Base-by-base conservation (phyloP, 2,797 vertebrate species). In the Trachops cirrhosus region DNA sequence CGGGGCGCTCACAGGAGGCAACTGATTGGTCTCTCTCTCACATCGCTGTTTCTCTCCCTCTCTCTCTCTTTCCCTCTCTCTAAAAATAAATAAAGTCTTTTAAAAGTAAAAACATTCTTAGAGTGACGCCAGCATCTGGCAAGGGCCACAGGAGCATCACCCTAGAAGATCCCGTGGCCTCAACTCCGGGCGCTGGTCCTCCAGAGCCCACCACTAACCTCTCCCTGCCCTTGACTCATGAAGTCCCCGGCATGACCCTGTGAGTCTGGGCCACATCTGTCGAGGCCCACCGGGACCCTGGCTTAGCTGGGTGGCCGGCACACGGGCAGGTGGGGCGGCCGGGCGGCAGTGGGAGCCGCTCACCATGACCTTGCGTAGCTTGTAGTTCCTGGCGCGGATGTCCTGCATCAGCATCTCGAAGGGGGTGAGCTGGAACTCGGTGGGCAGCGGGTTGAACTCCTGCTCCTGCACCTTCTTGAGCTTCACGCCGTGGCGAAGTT, bases 401-500 rank as follows among this genome's bases (percentile, higher is more conserved):
- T 99, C 99, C 98, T 99, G 99, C 99, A 99, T 99, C 88, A 99
- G 99, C 99, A 99, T 99, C 98, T 99, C 99, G 0, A 99, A 99
- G 48, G 99, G 99, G 0, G 99, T 99, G 95, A 99, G 99, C 98
- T 99, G 99, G 98, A 99, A 99, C 98, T 99, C 99, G 0, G 99
- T 99, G 98, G 99, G 99, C 95, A 99, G 98, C 0, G 99, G 98
- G 98, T 99, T 99, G 97, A 99, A 99, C 14, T 99, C 99, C 97
- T 99, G 99, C 98, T 99, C 99, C 98, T 99, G 99, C 37, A 99
- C 99, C 97, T 99, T 99, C 98, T 99, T 99, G 95, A 99, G 98
- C 98, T 99, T 99, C 95, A 99, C 99, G 0, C 99, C 99, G 0
- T 99, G 99, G 52, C 99, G 98, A 34, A 99, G 99, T 96, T 99